Evolutionary conservation across 2,113 vertebrate genomes (phyloP).

Genomic region (Lipophrys pholis): DNA sequence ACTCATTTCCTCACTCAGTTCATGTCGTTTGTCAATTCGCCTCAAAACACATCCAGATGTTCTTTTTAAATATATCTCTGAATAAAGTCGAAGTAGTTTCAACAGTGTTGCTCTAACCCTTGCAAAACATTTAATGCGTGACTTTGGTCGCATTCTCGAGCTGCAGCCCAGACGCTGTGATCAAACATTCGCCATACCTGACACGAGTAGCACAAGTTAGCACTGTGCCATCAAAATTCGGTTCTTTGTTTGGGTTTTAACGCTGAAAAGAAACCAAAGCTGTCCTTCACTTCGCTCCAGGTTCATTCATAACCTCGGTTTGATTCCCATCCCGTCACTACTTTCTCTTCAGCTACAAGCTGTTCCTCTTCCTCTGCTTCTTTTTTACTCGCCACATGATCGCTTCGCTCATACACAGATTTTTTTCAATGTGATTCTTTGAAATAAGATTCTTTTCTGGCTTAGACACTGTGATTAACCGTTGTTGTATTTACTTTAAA

Average conservation of each 20-base stretch:
- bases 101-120: background rate
- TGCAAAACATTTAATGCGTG: background rate
- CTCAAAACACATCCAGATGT: too few species aligned
- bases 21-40: background rate
- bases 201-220: background rate
- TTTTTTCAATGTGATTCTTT: background rate
- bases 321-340: background rate
- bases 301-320: conserved; percentile 4
- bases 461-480: background rate
- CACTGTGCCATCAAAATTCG: background rate
- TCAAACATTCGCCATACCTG: background rate
- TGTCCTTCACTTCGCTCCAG: conserved; percentile 14
- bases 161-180: background rate
- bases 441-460: background rate
- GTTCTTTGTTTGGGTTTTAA: background rate
- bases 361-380: conserved; percentile 4
- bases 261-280: too few species aligned
- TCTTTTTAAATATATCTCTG: too few species aligned
- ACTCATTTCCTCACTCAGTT: background rate
- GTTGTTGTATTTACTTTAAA: background rate
- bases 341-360: background rate
- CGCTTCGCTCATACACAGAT: background rate
- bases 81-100: too few species aligned
- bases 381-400: background rate
- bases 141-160: background rate